Conservation (phyloP, 2,797 vertebrate species). For the Holocentrus rufus region DNA sequence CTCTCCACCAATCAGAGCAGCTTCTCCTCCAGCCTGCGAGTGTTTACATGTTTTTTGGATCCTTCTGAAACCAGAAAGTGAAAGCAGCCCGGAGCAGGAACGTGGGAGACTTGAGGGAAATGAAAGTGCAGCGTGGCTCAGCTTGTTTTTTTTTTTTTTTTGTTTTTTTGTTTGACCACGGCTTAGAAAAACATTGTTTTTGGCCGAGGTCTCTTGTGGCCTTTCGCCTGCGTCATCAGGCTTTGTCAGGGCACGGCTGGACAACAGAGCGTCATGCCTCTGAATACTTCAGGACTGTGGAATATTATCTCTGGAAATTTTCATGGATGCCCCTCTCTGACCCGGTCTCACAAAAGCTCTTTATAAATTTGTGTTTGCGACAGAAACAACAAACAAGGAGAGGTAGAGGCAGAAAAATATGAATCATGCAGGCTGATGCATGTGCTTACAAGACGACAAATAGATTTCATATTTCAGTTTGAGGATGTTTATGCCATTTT, state of each 20-base stretch:
- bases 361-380: constrained; percentile 39
- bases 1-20: neutral
- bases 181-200: constrained; percentile 64
- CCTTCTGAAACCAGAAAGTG: constrained; percentile 20
- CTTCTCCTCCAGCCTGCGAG: neutral
- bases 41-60: constrained; percentile 9
- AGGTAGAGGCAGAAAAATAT: neutral
- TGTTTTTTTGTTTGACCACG: constrained; percentile 30
- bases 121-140: constrained; percentile 54
- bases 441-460: too few species aligned
- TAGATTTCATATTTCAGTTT: too few species aligned
- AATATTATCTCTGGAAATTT: constrained; percentile 51
- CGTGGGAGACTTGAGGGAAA: constrained; percentile 48
- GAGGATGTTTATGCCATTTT: too few species aligned
- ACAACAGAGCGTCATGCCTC: constrained; percentile 13
- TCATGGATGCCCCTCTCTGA: constrained; percentile 21
- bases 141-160: constrained; percentile 6
- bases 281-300: constrained; percentile 37
- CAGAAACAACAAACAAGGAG: neutral
- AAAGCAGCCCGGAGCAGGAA: constrained; percentile 60
- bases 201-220: constrained; percentile 43
- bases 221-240: neutral
- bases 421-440: neutral
- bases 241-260: neutral
- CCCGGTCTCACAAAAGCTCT: constrained; percentile 16